phyloP scores from a whole-genome alignment of 2,113 vertebrate genomes.

The Pelmatolapia mariae region DNA sequence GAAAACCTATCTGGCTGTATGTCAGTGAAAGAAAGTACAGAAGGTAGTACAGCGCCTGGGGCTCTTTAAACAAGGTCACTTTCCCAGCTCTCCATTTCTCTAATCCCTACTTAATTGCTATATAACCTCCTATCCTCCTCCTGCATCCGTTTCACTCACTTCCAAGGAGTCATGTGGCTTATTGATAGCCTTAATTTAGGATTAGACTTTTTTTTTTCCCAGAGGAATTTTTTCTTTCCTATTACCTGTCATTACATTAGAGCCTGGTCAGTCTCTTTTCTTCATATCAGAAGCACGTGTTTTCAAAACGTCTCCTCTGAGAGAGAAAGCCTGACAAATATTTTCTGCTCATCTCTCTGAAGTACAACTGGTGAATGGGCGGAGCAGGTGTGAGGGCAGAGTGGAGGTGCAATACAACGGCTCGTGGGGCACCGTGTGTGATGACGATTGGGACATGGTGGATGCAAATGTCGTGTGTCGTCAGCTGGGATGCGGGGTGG shows the following conservation, averaged over 20 bases:
- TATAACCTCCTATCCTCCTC: conserved; percentile 10
- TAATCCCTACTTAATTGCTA: conserved; percentile 36
- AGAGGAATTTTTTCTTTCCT: neutral
- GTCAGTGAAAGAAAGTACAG: conserved; percentile 7
- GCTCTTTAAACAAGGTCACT: conserved; percentile 46
- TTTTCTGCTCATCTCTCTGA: neutral
- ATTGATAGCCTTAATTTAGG: conserved; percentile 22
- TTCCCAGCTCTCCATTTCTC: conserved; percentile 51
- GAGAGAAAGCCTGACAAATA: neutral
- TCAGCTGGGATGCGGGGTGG: conserved; percentile 85
- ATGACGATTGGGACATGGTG: conserved; percentile 95
- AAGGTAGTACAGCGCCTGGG: conserved; percentile 14
- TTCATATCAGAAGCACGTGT: neutral
- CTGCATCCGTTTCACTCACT: neutral
- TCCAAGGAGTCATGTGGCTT: conserved; percentile 36
- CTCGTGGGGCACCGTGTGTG: conserved; percentile 92
- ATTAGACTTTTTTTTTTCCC: conserved; percentile 27
- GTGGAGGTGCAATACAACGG: conserved; percentile 83
- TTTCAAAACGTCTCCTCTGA: neutral
- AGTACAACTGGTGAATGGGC: conserved; percentile 86
- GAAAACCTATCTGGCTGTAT: neutral
- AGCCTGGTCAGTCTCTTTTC: neutral
- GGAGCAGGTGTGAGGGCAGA: conserved; percentile 81
- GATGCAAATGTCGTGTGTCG: conserved; percentile 90
- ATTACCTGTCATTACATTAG: conserved; percentile 37